Percentiles rank a stretch among this genome's conserved stretches.
Conservation (phyloP, 2,797 vertebrate species). For the Hypotaenidia philippensis region DNA sequence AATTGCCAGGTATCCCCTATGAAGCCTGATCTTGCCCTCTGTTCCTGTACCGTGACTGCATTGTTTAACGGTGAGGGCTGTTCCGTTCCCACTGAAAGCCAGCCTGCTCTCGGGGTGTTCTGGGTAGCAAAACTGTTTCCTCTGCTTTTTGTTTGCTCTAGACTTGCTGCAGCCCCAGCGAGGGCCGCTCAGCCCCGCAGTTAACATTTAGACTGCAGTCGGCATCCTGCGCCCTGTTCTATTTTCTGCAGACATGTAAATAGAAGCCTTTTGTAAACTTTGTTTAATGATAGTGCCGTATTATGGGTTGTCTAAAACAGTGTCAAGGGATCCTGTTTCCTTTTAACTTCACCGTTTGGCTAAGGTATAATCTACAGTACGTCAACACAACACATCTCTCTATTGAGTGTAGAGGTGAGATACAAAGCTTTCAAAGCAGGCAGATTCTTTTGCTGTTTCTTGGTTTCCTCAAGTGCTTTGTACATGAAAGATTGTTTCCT, state of each 20-base stretch:
- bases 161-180: not conserved
- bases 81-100: not conserved
- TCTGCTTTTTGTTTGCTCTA: conserved; percentile 10
- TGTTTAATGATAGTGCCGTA: conserved; percentile 73
- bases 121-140: not conserved
- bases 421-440: conserved; percentile 66
- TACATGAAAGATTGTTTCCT: conserved; percentile 69
- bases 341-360: conserved; percentile 72
- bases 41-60: not conserved
- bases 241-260: conserved; percentile 85
- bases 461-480: conserved; percentile 73
- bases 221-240: conserved; percentile 73
- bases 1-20: not conserved
- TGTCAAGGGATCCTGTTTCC: conserved; percentile 82
- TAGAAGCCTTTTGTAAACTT: conserved; percentile 79
- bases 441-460: conserved; percentile 73
- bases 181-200: not conserved
- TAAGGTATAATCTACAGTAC: conserved; percentile 67
- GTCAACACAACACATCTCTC: conserved; percentile 74
- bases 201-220: conserved; percentile 78
- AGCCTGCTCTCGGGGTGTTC: not conserved
- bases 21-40: not conserved
- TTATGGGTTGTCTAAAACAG: conserved; percentile 81
- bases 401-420: conserved; percentile 72
- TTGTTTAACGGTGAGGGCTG: not conserved